Evolutionary conservation across 1,140 invertebrate species (phyloP), one percentile per base, ranked within the genome.

Genomic region (Tetramorium alpestre): DNA sequence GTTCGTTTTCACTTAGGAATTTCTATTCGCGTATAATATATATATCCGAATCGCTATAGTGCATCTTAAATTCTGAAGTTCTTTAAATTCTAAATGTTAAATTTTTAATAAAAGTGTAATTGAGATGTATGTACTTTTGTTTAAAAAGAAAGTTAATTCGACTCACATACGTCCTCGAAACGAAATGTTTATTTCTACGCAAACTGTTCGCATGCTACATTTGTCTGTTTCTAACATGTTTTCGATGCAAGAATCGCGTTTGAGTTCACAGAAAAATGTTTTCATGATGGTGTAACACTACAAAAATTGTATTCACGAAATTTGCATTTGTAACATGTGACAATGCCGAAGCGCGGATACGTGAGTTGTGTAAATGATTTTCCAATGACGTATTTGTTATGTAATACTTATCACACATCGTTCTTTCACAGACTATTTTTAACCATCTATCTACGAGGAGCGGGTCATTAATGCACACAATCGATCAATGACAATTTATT

Each of bases 291-390:
- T 22, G n/a, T 33, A 47, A 60, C 22, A n/a, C 38, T 28, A 47
- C 18, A 41, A 85, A 85, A 64, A 84, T 70, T 49, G 47, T 16
- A 51, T 65, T 22, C 28, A 49, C 38, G 51, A 88, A 77, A 88
- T 88, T 85, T 85, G 18, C 72, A 80, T 86, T 85, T 80, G 58
- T 65, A n/a, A 73, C 58, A 58, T 56, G 18, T 38, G 18, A 47
- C 60, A 6, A 78, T 65, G 58, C 25, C 18, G 22, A 62, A 44
- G 56, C 16, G 11, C 6, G 11, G 2, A 22, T 28, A 73, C 75
- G 81, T 88, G 87, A 85, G 33, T 38, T n/a, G 87, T 38, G 44
- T 88, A 10, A 56, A 16, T 28, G 22, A 88, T 89, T 62, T 16
- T n/a, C 56, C 51, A 69, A 49, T 47, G 65, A 22, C 44, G 2